Base-by-base conservation (phyloP, 2,888 invertebrate genomes). In the Cenopis cana region DNA sequence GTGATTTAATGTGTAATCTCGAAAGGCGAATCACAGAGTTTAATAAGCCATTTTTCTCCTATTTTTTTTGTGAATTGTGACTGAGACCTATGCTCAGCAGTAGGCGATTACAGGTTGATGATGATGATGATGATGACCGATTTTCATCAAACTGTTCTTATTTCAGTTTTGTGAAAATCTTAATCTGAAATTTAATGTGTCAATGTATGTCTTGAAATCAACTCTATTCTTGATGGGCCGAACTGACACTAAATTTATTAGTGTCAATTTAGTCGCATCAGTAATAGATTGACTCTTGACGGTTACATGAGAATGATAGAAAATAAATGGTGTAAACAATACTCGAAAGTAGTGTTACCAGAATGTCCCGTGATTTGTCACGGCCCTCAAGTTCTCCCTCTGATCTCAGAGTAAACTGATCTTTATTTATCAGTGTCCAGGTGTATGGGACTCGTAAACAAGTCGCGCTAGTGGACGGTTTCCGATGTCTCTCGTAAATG, bases 381-480 rank as follows among this genome's bases (percentile, higher is more conserved):
- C 33, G 46, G 46, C 60, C 36, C 55, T 46, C 68, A 61, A 46
- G n/a, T 68, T 33, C 59, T 33, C 17, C 56, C 70, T 61, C 54
- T 49, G 41, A 38, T 29, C 50, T 46, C 69, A 10, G 61, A 73
- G 55, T 41, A 62, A 75, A 59, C 73, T 65, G 54, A 74, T 75
- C 73, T 74, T 73, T 74, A 74, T 71, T 68, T 69, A 73, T 67
- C 66, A 50, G 29, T 38, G 46, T 66, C 66, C 41, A 62, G 60
- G 17, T 18, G 38, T 50, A 56, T 57, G 18, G 17, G 20, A 20
- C 41, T 72, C 77, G 83, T 78, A 79, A 82, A 82, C 69, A 56
- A 55, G 62, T 18, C 33, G 17, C 29, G 20, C 38, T 24, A n/a
- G 62, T 24, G 49, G 55, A 56, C 56, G 50, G 59, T 36, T 68